Evolutionary conservation across 2,888 invertebrate genomes (phyloP).

Genomic region (Nasonia oneida): DNA sequence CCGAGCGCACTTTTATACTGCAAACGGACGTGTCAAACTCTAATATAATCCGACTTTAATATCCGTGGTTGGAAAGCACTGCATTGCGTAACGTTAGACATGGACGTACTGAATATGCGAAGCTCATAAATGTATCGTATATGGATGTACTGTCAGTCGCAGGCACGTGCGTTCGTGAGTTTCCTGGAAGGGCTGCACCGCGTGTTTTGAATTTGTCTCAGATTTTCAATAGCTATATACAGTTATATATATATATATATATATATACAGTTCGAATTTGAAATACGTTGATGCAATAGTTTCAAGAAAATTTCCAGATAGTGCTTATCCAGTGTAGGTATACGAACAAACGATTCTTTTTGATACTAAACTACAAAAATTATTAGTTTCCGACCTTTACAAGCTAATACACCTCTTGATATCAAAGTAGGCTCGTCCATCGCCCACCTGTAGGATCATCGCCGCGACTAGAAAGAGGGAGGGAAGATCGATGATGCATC

Average conservation of each 20-base stretch:
- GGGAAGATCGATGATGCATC: conserved; percentile 9
- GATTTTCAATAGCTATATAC: neutral
- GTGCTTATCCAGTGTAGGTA: too few species aligned
- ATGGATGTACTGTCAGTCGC: neutral
- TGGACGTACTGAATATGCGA: too few species aligned
- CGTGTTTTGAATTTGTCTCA: neutral
- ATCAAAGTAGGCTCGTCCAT: neutral
- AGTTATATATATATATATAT: too few species aligned
- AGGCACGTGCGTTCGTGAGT: neutral
- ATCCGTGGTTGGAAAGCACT: neutral
- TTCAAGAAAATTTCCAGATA: too few species aligned
- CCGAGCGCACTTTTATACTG: neutral
- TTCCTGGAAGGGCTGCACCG: neutral
- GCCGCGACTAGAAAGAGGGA: neutral
- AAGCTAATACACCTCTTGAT: neutral
- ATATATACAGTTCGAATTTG: neutral
- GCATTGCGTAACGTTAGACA: neutral
- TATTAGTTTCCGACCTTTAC: too few species aligned
- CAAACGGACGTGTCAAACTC: neutral
- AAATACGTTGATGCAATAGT: neutral
- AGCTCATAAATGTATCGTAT: too few species aligned
- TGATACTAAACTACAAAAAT: too few species aligned
- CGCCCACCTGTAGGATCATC: neutral
- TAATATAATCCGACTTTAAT: neutral
- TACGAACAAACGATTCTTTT: too few species aligned